Evolutionary conservation across 2,113 vertebrate species (phyloP).

Genomic region (Heliornis fulica): DNA sequence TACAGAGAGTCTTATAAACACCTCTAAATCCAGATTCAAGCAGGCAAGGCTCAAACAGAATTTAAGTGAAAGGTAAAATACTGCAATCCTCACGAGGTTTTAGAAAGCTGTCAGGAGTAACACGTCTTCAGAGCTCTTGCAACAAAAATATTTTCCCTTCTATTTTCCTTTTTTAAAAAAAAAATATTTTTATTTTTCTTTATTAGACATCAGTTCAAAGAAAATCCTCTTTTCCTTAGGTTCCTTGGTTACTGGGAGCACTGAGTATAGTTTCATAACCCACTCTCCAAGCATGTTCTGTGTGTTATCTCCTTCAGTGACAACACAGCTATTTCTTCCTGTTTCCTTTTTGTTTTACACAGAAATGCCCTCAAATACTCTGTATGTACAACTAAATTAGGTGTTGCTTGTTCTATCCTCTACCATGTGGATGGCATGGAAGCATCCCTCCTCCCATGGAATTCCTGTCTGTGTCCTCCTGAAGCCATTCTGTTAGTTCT

Average conservation of each 20-base stretch:
- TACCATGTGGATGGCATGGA: neutral
- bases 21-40: neutral
- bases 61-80: neutral
- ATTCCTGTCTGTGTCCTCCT: neutral
- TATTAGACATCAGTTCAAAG: neutral
- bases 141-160: neutral
- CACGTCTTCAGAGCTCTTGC: neutral
- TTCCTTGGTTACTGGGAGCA: neutral
- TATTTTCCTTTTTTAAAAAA: neutral
- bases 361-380: neutral
- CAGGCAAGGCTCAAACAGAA: neutral
- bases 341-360: neutral
- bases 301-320: neutral
- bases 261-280: neutral
- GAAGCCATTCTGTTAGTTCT: neutral
- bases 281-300: neutral
- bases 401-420: rapidly evolving
- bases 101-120: neutral
- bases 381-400: neutral
- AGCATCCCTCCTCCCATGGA: neutral
- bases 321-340: neutral
- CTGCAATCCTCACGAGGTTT: neutral
- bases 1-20: neutral
- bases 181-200: neutral
- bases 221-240: neutral